Percentiles rank a stretch among this genome's conserved stretches.
Conservation (phyloP, 92 coral and sea anemone genomes). For the Phenganax subtilis region DNA sequence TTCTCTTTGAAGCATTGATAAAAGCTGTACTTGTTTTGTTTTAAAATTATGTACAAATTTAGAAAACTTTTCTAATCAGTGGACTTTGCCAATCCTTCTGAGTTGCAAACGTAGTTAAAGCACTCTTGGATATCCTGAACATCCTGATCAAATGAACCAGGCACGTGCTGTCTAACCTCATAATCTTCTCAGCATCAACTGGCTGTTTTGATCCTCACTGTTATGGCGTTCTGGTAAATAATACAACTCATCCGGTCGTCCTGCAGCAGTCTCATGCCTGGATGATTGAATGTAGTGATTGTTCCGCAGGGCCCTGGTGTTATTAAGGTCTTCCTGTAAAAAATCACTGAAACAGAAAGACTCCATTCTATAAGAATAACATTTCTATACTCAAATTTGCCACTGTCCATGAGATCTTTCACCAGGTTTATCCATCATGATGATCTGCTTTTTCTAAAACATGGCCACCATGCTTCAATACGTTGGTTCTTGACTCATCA, state of each 20-base stretch:
- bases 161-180: constrained; percentile 23
- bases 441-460: constrained; percentile 41
- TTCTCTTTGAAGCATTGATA: constrained; percentile 10
- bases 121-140: constrained; percentile 2
- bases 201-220: constrained; percentile 40
- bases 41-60: constrained; percentile 51
- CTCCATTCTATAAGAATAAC: too few relatives aligned
- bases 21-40: background rate
- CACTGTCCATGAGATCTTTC: too few relatives aligned
- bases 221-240: constrained; percentile 51
- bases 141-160: background rate
- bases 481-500: too few relatives aligned
- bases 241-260: constrained; percentile 49
- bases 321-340: too few relatives aligned
- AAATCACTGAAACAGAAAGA: too few relatives aligned
- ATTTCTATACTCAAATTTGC: too few relatives aligned
- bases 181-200: constrained; percentile 14
- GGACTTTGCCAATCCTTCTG: constrained; percentile 41
- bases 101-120: constrained; percentile 33
- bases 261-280: too few relatives aligned
- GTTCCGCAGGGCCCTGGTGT: too few relatives aligned
- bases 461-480: background rate
- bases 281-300: too few relatives aligned
- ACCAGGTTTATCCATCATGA: constrained; percentile 35
- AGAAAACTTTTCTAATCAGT: constrained; percentile 54